These are phyloP conservation scores for Chaetodon trifascialis DNA, from an alignment of 2,113 vertebrate species.

Conservation along the genomic window DNA sequence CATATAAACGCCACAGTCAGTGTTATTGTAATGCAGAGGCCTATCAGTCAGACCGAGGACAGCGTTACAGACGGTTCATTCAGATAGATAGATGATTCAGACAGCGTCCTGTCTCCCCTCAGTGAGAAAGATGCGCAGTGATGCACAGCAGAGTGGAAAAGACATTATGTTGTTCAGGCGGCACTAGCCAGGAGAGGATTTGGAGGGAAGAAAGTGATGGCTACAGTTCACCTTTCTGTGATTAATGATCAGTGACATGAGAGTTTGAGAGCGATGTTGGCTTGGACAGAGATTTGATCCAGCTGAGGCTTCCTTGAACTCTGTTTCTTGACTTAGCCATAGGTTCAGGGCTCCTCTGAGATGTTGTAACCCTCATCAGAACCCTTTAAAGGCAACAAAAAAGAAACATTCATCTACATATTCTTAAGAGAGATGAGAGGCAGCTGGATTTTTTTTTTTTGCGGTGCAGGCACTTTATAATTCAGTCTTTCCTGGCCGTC, in stretches of 20 bases:
- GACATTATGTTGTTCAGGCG: constrained; percentile 13
- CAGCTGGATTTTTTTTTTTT: constrained; percentile 21
- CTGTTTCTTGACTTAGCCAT: not conserved
- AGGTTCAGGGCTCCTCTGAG: constrained; percentile 9
- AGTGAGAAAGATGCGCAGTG: constrained; percentile 27
- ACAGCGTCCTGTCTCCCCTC: not conserved
- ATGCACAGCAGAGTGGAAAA: constrained; percentile 28
- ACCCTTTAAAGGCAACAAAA: constrained; percentile 27
- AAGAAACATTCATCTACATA: constrained; percentile 8
- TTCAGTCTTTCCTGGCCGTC: constrained; percentile 24
- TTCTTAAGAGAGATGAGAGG: not conserved
- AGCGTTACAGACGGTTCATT: constrained; percentile 28
- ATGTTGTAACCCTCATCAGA: constrained; percentile 5
- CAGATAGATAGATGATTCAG: constrained; percentile 21
- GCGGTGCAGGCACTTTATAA: not conserved
- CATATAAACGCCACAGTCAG: not conserved
- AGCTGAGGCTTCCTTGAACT: not conserved
- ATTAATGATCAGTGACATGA: constrained; percentile 18
- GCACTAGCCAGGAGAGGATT: not conserved
- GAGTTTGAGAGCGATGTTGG: constrained; percentile 1
- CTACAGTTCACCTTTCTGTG: constrained; percentile 26
- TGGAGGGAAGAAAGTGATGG: not conserved
- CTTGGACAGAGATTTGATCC: constrained; percentile 22
- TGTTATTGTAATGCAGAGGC: constrained; percentile 3
- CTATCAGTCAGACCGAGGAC: not conserved